phyloP scores from a whole-genome alignment of 2,113 vertebrate genomes.

The Chinchilla lanigera region DNA sequence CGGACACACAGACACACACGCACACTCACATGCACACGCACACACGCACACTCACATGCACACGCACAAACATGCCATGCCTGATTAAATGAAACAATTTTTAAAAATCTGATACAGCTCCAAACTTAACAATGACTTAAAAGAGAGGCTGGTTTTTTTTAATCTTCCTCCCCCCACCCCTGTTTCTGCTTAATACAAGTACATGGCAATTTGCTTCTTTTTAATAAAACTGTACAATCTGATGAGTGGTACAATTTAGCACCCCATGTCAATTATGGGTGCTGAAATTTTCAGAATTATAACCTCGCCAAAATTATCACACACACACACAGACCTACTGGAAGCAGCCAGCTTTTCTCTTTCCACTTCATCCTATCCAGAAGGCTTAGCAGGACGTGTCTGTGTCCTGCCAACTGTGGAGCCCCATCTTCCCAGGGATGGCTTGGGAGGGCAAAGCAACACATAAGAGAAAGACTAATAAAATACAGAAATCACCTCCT shows the following conservation, averaged over 20 bases:
- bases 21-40: neutral
- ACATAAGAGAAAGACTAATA: neutral
- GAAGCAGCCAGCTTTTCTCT: neutral
- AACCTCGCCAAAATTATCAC: neutral
- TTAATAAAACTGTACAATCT: conserved; percentile 80
- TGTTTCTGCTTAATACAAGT: conserved; percentile 79
- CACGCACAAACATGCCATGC: conserved; percentile 56
- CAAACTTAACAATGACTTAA: conserved; percentile 85
- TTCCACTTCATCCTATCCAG: neutral
- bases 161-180: conserved; percentile 45
- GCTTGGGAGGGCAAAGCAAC: neutral
- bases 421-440: neutral
- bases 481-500: neutral
- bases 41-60: neutral
- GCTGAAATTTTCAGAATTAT: conserved; percentile 7
- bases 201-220: conserved; percentile 82
- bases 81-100: conserved; percentile 79
- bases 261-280: conserved; percentile 78
- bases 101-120: conserved; percentile 81
- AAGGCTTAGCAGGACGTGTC: neutral
- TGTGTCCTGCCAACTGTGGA: neutral
- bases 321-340: neutral
- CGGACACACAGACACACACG: neutral
- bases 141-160: conserved; percentile 77
- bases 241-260: conserved; percentile 76